These are phyloP conservation scores for Morelia viridis DNA, from an alignment of 2,797 vertebrate species.

Conservation along the genomic window DNA sequence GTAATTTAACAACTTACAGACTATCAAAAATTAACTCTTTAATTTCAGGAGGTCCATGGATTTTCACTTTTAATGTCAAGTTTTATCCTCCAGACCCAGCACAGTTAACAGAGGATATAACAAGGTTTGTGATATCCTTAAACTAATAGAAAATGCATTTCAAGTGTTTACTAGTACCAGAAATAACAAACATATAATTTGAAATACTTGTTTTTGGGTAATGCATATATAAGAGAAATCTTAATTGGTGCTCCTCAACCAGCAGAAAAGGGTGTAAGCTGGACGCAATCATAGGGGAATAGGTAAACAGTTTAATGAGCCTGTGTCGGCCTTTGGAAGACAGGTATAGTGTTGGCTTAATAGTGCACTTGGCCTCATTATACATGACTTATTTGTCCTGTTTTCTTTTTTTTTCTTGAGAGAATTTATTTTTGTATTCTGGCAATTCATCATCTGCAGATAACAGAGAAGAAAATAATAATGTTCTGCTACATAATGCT, in stretches of 20 bases:
- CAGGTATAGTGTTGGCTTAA: neutral
- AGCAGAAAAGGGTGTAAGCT: neutral
- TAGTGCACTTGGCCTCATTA: neutral
- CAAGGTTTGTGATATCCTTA: constrained; percentile 77
- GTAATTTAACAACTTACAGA: neutral
- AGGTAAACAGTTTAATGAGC: neutral
- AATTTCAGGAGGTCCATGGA: constrained; percentile 83
- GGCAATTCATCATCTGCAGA: neutral
- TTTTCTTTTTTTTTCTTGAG: neutral
- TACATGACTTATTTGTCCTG: neutral
- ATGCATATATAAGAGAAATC: neutral
- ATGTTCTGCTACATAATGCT: neutral
- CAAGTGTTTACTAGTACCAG: neutral
- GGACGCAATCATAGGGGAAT: neutral
- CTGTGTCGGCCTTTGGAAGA: neutral
- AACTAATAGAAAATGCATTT: neutral
- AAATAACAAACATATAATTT: neutral
- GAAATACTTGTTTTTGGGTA: neutral
- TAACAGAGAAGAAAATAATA: neutral
- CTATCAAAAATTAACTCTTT: neutral
- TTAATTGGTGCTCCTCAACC: neutral
- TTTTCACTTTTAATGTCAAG: constrained; percentile 95
- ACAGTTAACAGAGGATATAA: constrained; percentile 95
- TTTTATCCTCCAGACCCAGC: constrained; percentile 96
- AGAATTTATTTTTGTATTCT: neutral